phyloP scores from a whole-genome alignment of 2,888 invertebrate species.

The Andrena minutula region DNA sequence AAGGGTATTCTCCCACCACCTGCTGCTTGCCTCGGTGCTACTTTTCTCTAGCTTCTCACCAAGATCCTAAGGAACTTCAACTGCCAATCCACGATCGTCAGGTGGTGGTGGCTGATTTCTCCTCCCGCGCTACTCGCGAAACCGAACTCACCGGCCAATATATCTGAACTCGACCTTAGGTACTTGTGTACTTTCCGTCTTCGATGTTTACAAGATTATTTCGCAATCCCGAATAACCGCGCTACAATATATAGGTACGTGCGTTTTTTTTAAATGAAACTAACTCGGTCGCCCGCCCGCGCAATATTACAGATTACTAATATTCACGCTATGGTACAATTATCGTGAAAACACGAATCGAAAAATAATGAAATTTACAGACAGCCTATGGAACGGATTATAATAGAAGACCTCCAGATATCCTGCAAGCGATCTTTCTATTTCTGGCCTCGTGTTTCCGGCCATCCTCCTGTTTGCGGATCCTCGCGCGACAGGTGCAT shows the following conservation, averaged over 20 bases:
- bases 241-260: neutral
- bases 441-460: neutral
- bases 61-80: no score
- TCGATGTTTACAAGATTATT: constrained; percentile 18
- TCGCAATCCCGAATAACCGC: neutral
- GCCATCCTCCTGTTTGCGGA: neutral
- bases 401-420: constrained; percentile 10
- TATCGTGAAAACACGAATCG: constrained; percentile 32
- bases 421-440: neutral
- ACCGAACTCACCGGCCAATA: no score
- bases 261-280: neutral
- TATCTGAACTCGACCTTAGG: no score
- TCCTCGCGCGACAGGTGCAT: neutral
- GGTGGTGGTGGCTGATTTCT: no score
- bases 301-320: constrained; percentile 1
- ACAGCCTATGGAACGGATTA: constrained; percentile 51
- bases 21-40: no score
- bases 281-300: neutral
- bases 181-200: neutral
- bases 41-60: no score
- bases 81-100: no score
- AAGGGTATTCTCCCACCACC: no score
- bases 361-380: constrained; percentile 43
- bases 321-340: constrained; percentile 14
- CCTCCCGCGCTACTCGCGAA: no score